Base-by-base conservation (phyloP, 2,797 vertebrate genomes). In the Diplodus sargus region DNA sequence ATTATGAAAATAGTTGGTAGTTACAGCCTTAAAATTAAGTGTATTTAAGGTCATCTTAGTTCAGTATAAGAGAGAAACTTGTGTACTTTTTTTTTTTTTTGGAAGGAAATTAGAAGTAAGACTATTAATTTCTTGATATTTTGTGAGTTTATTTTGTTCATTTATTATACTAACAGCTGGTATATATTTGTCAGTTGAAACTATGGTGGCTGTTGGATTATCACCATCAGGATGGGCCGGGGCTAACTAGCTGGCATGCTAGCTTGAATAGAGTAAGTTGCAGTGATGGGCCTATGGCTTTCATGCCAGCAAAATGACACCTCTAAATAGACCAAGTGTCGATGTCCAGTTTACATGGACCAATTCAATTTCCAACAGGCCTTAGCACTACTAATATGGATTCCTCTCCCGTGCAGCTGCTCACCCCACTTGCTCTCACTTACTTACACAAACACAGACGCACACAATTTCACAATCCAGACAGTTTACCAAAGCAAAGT, bases 261-360 rank as follows among this genome's bases (percentile, higher is more conserved):
- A 34, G 8, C 34, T 34, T 34, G 8, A 34, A 34, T 1, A 28
- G 18, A 30, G 53, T 11, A 23, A 15, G 22, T 9, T 16, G 11
- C 47, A 53, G 62, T 56, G 78, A 65, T 70, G 43, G 70, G 58
- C 63, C 58, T 22, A 16, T 0, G 43, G 53, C 58, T 52, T 68
- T 73, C 30, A 42, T 69, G 17, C 58, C 10, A 49, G 11, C 20
- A 54, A 70, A 73, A 53, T 63, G 30, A 76, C 7, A 56, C 34
- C 58, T 81, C 65, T 67, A 78, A 68, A 87, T 48, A 76, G 59
- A 68, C 13, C 22, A 52, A 28, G 57, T 53, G 51, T 66, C 53
- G 74, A 58, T 48, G 49, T 63, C 54, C 57, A 43, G 43, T 78
- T 79, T 61, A 64, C 62, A 56, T 67, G 54, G 57, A 79, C 22